Evolutionary conservation across 2,797 vertebrate species (phyloP).

Genomic region (Centropyge bicolor): DNA sequence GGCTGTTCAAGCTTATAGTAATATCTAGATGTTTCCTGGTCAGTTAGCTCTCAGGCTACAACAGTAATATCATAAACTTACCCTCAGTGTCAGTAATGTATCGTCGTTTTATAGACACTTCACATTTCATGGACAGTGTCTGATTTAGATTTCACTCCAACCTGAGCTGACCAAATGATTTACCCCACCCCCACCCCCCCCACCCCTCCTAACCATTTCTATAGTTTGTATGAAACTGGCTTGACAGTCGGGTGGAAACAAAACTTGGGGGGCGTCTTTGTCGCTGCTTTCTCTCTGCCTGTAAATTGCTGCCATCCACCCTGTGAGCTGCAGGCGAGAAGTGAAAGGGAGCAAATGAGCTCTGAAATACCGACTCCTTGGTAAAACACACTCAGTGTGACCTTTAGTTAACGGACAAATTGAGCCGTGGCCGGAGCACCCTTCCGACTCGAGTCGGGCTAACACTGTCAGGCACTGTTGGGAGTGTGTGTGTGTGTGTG

Average conservation of each 20-base stretch:
- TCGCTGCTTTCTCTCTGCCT: slow-evolving; percentile 17
- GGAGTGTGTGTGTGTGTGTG: slow-evolving; percentile 11
- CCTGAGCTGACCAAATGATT: background rate
- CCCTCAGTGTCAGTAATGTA: no score
- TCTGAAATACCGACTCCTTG: slow-evolving; percentile 62
- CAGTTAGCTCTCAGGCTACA: no score
- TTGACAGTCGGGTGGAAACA: slow-evolving; percentile 27
- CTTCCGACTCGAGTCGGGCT: slow-evolving; percentile 37
- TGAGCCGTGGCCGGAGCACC: slow-evolving; percentile 59
- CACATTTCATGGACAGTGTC: background rate
- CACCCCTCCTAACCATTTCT: background rate
- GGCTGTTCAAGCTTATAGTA: no score
- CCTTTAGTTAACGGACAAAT: slow-evolving; percentile 76
- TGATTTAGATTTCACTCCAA: background rate
- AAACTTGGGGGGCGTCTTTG: background rate
- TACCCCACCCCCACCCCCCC: no score
- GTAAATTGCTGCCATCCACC: slow-evolving; percentile 49
- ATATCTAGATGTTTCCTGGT: no score
- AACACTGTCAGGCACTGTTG: slow-evolving; percentile 17
- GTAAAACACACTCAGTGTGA: slow-evolving; percentile 68
- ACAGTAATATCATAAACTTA: no score
- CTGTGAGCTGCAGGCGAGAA: slow-evolving; percentile 40
- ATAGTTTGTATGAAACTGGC: slow-evolving; percentile 1
- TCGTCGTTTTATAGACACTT: background rate
- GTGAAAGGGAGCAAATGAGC: slow-evolving; percentile 64